Evolutionary conservation across 53 echinoderm and acorn worm genomes (phyloP).

Genomic region (Apostichopus leukothele): DNA sequence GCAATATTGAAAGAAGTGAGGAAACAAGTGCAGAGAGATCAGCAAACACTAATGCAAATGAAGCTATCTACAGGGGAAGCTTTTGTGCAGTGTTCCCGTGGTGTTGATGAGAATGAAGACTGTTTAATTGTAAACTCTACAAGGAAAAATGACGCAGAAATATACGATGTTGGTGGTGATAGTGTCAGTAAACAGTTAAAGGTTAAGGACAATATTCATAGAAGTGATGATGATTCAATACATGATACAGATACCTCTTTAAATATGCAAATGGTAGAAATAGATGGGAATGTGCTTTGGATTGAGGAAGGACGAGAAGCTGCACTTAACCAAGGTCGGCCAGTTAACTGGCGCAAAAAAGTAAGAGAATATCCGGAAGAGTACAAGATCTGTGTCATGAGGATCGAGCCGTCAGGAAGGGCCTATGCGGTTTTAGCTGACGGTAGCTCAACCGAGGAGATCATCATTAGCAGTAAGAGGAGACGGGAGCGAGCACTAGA

Average conservation of each 20-base stretch:
- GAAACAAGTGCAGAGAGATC: conserved; percentile 70
- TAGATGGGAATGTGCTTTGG: too few relatives aligned
- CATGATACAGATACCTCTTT: not conserved
- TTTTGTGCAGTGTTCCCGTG: not conserved
- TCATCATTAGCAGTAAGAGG: conserved; percentile 74
- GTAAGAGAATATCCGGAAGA: conserved; percentile 20
- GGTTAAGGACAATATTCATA: not conserved
- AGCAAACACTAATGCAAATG: conserved; percentile 51
- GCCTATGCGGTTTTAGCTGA: conserved; percentile 68
- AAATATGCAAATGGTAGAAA: too few relatives aligned
- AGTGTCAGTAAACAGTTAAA: not conserved
- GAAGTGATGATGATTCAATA: not conserved
- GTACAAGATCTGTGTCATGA: conserved; percentile 79
- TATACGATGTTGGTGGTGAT: not conserved
- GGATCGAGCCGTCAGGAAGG: conserved; percentile 67
- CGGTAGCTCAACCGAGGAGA: conserved; percentile 61
- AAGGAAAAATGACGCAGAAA: not conserved
- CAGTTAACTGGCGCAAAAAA: too few relatives aligned
- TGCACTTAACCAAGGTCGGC: not conserved
- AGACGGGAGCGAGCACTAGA: conserved; percentile 74
- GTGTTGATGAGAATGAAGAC: conserved; percentile 20
- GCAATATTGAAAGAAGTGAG: conserved; percentile 79
- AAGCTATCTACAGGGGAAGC: conserved; percentile 41
- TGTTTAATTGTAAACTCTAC: conserved; percentile 56
- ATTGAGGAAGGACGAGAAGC: too few relatives aligned